A percentile compares a stretch with the other conserved stretches of the same genome.
Conservation (phyloP, 1,140 invertebrate genomes). For the Reticulitermes speratus region DNA sequence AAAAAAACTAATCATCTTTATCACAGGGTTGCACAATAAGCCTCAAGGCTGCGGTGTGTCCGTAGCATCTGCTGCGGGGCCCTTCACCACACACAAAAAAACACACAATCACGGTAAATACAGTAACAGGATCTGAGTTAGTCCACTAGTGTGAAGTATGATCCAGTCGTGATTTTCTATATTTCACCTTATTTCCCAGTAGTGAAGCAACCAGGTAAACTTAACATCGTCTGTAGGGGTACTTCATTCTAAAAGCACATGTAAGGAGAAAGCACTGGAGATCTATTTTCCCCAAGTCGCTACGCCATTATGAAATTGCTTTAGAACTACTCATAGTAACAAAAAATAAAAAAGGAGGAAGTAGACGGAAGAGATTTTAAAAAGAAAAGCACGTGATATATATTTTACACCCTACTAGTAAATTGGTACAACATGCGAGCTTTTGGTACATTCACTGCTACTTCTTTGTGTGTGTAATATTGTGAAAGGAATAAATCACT, state of each 20-base stretch:
- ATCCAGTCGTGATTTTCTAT: too few species aligned
- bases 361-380: background rate
- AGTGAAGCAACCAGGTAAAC: too few species aligned
- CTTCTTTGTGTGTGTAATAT: background rate
- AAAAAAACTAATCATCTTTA: too few species aligned
- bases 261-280: background rate
- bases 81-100: too few species aligned
- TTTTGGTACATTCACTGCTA: background rate
- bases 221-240: background rate
- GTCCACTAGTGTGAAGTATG: too few species aligned
- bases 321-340: background rate
- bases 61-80: too few species aligned
- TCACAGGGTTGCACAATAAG: too few species aligned
- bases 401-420: conserved; percentile 9
- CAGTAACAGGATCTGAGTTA: too few species aligned
- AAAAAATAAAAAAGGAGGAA: background rate
- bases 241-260: background rate
- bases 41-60: too few species aligned
- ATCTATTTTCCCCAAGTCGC: background rate
- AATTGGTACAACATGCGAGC: background rate
- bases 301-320: conserved; percentile 10
- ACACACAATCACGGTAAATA: too few species aligned
- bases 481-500: background rate
- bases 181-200: too few species aligned
- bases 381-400: background rate